A percentile compares a stretch with the other conserved stretches of the same genome.
Evolutionary conservation across 2,888 invertebrate genomes (phyloP).

Genomic region (Sericinus montela): DNA sequence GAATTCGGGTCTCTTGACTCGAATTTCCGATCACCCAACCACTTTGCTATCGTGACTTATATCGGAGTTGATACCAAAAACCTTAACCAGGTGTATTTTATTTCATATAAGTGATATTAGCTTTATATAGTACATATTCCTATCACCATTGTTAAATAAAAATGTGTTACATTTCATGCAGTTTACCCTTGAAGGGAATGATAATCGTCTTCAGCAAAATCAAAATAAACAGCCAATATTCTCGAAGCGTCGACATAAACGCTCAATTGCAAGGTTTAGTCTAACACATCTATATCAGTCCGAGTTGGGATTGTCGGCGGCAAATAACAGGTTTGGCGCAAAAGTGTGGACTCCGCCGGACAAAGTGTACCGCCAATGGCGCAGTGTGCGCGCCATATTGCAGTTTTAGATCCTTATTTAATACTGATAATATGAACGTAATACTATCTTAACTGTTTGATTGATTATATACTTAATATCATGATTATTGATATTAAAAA

Average conservation of each 20-base stretch:
- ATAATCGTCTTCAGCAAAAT: not conserved
- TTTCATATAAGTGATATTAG: too few relatives aligned
- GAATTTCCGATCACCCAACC: too few relatives aligned
- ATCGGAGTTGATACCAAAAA: too few relatives aligned
- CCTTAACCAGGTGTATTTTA: too few relatives aligned
- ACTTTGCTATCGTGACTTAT: too few relatives aligned
- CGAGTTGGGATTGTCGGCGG: constrained; percentile 22
- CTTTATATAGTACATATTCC: too few relatives aligned
- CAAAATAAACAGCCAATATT: constrained; percentile 9
- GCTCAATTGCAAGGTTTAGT: constrained; percentile 15
- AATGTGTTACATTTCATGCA: not conserved
- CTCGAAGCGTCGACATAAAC: constrained; percentile 15
- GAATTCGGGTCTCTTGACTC: too few relatives aligned
- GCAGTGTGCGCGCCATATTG: constrained; percentile 1
- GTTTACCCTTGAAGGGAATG: not conserved
- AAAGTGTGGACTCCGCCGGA: constrained; percentile 39
- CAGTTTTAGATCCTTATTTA: not conserved
- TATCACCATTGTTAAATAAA: too few relatives aligned
- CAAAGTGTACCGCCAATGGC: constrained; percentile 26
- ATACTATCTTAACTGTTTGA: too few relatives aligned
- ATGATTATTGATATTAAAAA: too few relatives aligned
- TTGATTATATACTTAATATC: too few relatives aligned
- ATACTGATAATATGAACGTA: not conserved
- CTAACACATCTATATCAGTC: constrained; percentile 14
- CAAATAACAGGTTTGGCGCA: constrained; percentile 47